Evolutionary conservation across 2,113 vertebrate species (phyloP).

Genomic region (Rhinogobius similis): DNA sequence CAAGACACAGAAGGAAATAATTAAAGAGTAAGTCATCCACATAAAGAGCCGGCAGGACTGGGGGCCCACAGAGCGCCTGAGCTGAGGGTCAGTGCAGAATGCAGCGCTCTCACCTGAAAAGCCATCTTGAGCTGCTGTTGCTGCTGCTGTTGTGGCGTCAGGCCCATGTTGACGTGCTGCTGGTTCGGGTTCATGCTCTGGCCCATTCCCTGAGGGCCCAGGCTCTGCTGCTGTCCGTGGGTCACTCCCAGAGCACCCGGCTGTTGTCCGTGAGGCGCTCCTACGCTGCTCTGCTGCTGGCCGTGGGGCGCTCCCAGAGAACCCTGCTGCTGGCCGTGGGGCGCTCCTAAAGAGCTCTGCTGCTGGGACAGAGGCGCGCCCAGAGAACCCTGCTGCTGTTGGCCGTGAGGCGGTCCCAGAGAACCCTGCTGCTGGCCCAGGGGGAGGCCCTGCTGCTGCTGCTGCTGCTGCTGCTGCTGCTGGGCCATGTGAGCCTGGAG

Average conservation of each 20-base stretch:
- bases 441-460: constrained; percentile 58
- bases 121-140: constrained; percentile 69
- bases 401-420: no score
- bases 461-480: constrained; percentile 68
- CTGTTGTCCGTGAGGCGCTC: constrained; percentile 62
- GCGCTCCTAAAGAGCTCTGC: constrained; percentile 40
- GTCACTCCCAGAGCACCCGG: constrained; percentile 70
- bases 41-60: no score
- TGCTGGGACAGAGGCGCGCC: constrained; percentile 39
- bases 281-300: neutral
- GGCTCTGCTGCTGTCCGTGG: constrained; percentile 71
- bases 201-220: constrained; percentile 69
- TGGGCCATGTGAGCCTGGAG: constrained; percentile 79
- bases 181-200: constrained; percentile 67
- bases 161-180: constrained; percentile 68
- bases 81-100: no score
- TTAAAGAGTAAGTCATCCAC: no score
- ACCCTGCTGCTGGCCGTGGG: constrained; percentile 74
- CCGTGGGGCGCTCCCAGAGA: constrained; percentile 52
- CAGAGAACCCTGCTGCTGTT: constrained; percentile 73
- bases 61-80: no score
- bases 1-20: no score
- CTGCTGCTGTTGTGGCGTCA: constrained; percentile 70
- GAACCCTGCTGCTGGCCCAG: constrained; percentile 52
- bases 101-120: constrained; percentile 62